These are phyloP conservation scores for Busseola fusca DNA, from an alignment of 2,888 invertebrate species.

Conservation along the genomic window DNA sequence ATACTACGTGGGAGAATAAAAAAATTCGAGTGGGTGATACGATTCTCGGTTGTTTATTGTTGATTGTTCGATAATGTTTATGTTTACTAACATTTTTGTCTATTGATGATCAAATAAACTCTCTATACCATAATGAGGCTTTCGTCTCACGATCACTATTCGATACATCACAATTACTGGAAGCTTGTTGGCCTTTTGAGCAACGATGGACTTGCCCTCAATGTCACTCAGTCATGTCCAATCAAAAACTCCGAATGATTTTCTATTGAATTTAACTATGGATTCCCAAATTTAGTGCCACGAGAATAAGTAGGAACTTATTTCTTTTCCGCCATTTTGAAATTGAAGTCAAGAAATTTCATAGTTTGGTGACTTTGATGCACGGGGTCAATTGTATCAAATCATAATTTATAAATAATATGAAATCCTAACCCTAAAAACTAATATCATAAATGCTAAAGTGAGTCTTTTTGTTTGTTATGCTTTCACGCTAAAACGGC, in stretches of 20 bases:
- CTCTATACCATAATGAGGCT: conserved; percentile 31
- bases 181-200: conserved; percentile 29
- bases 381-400: not conserved
- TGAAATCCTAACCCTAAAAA: not conserved
- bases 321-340: conserved; percentile 11
- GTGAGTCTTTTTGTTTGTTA: not conserved
- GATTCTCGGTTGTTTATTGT: conserved; percentile 47
- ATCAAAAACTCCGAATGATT: conserved; percentile 43
- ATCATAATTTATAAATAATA: not conserved
- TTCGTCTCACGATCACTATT: conserved; percentile 21
- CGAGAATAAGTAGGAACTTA: conserved; percentile 16
- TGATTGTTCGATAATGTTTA: conserved; percentile 48
- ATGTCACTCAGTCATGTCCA: conserved; percentile 46
- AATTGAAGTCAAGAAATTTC: conserved; percentile 7
- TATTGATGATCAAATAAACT: conserved; percentile 50
- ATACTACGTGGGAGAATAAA: conserved; percentile 45
- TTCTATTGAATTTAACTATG: conserved; percentile 40
- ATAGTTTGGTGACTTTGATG: not conserved
- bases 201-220: conserved; percentile 39
- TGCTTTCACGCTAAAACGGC: not conserved
- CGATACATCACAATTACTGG: conserved; percentile 40
- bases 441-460: not conserved
- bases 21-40: conserved; percentile 37
- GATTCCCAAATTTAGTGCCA: too few relatives aligned
- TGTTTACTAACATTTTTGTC: conserved; percentile 54